Base-by-base conservation (phyloP, 2,888 invertebrate species). In the Dendrolimus houi region DNA sequence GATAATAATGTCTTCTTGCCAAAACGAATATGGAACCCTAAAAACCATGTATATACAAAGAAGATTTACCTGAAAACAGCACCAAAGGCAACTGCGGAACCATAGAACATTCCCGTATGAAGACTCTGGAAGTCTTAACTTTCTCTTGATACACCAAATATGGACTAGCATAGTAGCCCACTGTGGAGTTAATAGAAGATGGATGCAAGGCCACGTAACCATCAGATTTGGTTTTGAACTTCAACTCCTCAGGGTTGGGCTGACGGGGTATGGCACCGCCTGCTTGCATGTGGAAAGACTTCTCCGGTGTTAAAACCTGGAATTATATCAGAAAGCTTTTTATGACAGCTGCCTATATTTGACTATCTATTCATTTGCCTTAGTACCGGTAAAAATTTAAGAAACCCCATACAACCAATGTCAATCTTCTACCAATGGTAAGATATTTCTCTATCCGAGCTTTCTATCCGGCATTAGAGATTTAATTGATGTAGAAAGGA, bases 71-170 rank as follows among this genome's bases (percentile, higher is more conserved):
- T 54, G 91, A 93, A 72, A 95, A 95, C 55, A 96, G 73, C 1
- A 96, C 93, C 52, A 96, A 78, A 0, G 96, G 93, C 60, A 96
- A 76, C 62, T 94, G 92, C 0, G 96, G 95, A 53, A 96, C 93
- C 95, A 96, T 95, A 0, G 96, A 95, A 65, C 95, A 94, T 72
- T 96, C 96, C 53, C 95, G 89, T 29, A 96, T 95, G 71, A 94
- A 96, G 47, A 96, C 94, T 68, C 93, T 92, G 3, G 94, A 94
- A 0, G 96, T 96, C 75, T 95, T 95, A 17, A 96, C 93, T 79
- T 96, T 96, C 77, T 96, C 96, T 74, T 96, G 96, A 72, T 94
- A 96, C 40, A 96, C 94, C 53, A 96, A 77, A 72, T 95, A 96
- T 0, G 96, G 96, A 71, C 95, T 95, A 9, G 92, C 85, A 73